Conservation (phyloP, 2,113 vertebrate genomes). For the Scytalopus superciliaris region DNA sequence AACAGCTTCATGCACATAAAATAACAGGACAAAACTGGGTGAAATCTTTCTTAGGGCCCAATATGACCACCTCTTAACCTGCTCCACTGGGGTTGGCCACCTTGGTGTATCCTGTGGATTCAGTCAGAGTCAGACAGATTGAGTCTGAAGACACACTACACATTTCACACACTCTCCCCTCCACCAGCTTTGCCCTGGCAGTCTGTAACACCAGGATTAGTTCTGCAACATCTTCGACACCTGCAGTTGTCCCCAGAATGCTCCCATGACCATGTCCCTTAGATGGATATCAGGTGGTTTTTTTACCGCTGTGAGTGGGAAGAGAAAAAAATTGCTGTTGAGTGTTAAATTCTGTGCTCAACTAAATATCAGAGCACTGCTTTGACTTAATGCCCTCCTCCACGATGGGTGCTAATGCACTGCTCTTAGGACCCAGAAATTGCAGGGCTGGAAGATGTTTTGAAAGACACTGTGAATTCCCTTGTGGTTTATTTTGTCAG, state of each 20-base stretch:
- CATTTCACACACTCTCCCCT: background rate
- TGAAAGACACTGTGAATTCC: background rate
- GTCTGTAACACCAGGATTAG: background rate
- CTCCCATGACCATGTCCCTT: accelerated
- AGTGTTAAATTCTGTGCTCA: background rate
- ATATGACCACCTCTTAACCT: background rate
- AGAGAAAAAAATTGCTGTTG: background rate
- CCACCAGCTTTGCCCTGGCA: background rate
- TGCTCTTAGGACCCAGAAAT: background rate
- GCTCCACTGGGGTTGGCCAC: background rate
- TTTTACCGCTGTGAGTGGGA: background rate
- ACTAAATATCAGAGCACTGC: background rate
- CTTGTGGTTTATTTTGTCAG: background rate
- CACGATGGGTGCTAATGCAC: background rate
- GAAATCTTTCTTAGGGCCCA: background rate
- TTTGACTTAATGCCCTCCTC: background rate
- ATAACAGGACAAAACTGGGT: background rate
- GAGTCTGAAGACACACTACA: background rate
- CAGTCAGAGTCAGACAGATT: background rate
- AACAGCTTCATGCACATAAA: background rate
- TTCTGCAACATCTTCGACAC: background rate
- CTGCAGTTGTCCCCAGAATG: background rate
- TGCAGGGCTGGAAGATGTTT: background rate
- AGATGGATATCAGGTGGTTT: background rate
- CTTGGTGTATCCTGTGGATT: background rate